Conservation (phyloP, 2,113 vertebrate genomes). For the Gymnarchus niloticus region DNA sequence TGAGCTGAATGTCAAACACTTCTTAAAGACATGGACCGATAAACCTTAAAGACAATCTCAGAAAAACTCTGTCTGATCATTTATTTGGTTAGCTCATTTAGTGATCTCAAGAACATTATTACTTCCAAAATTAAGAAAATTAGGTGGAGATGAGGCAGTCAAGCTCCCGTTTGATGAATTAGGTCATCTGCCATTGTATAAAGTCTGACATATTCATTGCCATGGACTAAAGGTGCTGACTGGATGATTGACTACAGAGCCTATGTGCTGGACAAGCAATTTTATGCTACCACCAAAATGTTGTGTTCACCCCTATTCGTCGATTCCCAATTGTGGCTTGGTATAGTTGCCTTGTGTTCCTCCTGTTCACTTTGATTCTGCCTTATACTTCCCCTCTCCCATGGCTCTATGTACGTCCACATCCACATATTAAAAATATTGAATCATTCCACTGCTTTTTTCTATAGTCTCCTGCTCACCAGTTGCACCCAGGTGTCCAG, state of each 20-base stretch:
- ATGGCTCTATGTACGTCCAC: no score
- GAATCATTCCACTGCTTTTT: no score
- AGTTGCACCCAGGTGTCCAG: no score
- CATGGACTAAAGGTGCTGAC: not conserved
- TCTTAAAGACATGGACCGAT: not conserved
- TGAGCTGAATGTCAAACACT: not conserved
- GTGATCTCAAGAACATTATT: not conserved
- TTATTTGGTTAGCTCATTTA: not conserved
- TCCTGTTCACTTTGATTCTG: no score
- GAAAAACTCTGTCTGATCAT: not conserved
- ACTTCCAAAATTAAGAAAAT: not conserved
- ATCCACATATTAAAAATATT: no score
- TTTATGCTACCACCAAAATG: no score
- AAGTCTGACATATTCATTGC: not conserved
- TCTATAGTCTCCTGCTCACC: no score
- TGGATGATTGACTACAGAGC: not conserved
- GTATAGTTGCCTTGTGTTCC: no score
- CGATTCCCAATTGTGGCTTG: no score
- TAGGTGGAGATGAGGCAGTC: not conserved
- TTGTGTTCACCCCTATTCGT: no score
- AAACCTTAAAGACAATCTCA: not conserved
- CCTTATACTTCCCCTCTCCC: no score
- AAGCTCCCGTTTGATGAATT: not conserved
- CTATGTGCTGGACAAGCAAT: no score
- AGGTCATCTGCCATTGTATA: not conserved